phyloP scores from a whole-genome alignment of 35 echinoderm and acorn worm species.

The Apostichopus parvimensis region DNA sequence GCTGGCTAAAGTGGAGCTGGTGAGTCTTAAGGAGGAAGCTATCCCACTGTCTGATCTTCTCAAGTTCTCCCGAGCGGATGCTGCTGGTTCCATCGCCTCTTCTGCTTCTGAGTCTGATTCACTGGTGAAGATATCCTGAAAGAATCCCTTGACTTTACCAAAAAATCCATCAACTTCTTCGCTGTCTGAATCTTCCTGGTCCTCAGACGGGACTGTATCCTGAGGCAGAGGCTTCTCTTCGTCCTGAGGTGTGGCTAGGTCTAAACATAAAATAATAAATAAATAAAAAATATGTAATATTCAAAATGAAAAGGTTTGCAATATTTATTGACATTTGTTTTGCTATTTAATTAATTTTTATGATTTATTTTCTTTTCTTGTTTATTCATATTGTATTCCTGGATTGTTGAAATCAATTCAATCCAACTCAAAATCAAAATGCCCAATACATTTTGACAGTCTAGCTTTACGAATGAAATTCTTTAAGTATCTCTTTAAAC shows the following conservation, averaged over 20 bases:
- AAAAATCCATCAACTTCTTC: slow-evolving; percentile 83
- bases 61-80: not conserved
- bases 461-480: no score
- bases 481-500: no score
- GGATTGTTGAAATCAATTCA: no score
- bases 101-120: slow-evolving; percentile 84
- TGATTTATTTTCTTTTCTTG: no score
- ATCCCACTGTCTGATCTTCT: slow-evolving; percentile 71
- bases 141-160: slow-evolving; percentile 86
- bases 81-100: slow-evolving; percentile 30
- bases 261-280: slow-evolving; percentile 8
- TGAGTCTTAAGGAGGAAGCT: slow-evolving; percentile 61
- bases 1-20: slow-evolving; percentile 65
- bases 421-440: no score
- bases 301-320: not conserved
- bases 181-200: slow-evolving; percentile 64
- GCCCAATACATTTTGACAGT: no score
- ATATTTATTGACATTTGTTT: not conserved
- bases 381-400: no score
- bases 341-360: no score
- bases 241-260: slow-evolving; percentile 79
- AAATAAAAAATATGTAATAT: not conserved
- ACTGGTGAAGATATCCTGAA: slow-evolving; percentile 80
- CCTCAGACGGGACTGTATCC: slow-evolving; percentile 58
- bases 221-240: slow-evolving; percentile 70